phyloP scores from a whole-genome alignment of 35 echinoderm and acorn worm genomes.

The Amphiura filiformis region DNA sequence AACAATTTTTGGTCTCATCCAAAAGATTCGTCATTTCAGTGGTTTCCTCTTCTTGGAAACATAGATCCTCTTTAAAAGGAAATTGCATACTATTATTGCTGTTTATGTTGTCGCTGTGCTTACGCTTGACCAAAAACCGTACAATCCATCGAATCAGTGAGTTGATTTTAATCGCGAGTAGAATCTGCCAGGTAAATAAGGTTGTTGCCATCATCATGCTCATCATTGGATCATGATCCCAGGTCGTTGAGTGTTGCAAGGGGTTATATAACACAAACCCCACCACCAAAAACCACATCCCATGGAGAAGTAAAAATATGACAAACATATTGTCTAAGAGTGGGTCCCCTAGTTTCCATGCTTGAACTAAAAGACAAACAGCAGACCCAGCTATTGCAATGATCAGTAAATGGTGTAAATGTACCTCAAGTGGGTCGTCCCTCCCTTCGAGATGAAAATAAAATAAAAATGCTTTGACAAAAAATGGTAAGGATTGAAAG shows the following conservation, averaged over 20 bases:
- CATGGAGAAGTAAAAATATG: constrained; percentile 69
- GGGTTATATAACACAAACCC: constrained; percentile 74
- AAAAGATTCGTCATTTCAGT: not conserved
- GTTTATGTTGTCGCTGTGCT: too few relatives aligned
- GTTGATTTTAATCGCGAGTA: not conserved
- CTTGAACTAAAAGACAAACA: constrained; percentile 29
- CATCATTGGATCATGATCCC: not conserved
- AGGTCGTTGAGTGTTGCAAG: not conserved
- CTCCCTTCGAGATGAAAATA: constrained; percentile 73
- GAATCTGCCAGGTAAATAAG: not conserved
- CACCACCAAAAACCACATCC: constrained; percentile 88
- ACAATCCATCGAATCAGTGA: not conserved
- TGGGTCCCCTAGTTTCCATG: constrained; percentile 40
- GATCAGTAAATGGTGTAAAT: constrained; percentile 68
- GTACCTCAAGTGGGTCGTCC: constrained; percentile 65
- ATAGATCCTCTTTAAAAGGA: not conserved
- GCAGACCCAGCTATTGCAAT: constrained; percentile 68
- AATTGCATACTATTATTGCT: too few relatives aligned
- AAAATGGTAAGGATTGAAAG: constrained; percentile 69
- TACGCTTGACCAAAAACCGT: not conserved
- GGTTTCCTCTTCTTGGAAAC: not conserved
- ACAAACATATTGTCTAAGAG: constrained; percentile 56
- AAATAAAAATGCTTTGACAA: constrained; percentile 80
- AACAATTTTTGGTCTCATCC: not conserved
- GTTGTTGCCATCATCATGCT: not conserved